Evolutionary conservation across 2,888 invertebrate genomes (phyloP).

Genomic region (Pachydiplax longipennis): DNA sequence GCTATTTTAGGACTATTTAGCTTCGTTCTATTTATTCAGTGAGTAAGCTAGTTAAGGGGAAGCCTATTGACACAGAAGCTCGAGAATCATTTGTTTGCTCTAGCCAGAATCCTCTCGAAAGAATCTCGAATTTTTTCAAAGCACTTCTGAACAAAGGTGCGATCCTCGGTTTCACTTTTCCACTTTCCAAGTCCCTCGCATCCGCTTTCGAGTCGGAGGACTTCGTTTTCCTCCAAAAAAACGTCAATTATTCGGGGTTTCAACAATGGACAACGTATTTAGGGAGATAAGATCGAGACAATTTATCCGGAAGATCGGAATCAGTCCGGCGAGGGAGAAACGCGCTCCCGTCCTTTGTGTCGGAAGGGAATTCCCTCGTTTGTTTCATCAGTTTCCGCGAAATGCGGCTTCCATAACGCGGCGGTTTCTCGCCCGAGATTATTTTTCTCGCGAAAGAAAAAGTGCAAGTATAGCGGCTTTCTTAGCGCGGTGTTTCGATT

Average conservation of each 20-base stretch:
- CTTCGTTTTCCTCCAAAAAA: background rate
- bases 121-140: background rate
- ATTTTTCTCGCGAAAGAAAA: background rate
- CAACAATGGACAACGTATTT: background rate
- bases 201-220: background rate
- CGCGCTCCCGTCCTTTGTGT: background rate
- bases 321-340: background rate
- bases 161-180: background rate
- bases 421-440: background rate
- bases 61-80: no score
- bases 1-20: no score
- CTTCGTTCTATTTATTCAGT: no score
- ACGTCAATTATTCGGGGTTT: background rate
- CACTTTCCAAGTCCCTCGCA: background rate
- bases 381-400: background rate
- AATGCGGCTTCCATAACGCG: background rate
- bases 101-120: no score
- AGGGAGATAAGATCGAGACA: background rate
- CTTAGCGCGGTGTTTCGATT: background rate
- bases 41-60: no score
- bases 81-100: no score
- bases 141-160: background rate
- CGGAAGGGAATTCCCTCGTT: background rate
- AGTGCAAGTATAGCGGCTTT: background rate
- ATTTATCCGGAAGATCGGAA: background rate